Conservation (phyloP, 2,113 vertebrate genomes). For the Kryptolebias marmoratus region DNA sequence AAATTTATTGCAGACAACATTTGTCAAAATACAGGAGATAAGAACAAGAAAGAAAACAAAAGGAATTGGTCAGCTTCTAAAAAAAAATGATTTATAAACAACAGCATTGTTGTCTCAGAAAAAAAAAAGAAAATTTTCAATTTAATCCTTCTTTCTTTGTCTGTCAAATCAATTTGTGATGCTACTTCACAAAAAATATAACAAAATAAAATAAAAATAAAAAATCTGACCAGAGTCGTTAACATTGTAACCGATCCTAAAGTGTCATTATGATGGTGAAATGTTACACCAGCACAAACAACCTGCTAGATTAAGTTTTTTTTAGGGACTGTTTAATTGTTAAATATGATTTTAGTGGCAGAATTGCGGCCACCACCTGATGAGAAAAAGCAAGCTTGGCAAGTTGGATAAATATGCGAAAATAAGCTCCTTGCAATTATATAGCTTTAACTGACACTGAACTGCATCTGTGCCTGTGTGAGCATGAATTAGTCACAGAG, state of each 20-base stretch:
- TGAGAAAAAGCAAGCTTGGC: constrained; percentile 48
- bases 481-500: not conserved
- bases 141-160: not conserved
- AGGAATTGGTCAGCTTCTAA: constrained; percentile 28
- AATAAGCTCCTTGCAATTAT: constrained; percentile 63
- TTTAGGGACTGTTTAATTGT: constrained; percentile 55
- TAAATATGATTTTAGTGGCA: constrained; percentile 72
- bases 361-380: constrained; percentile 38
- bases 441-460: constrained; percentile 40
- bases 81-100: constrained; percentile 31
- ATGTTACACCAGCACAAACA: constrained; percentile 10
- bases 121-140: not conserved
- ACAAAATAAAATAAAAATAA: not conserved
- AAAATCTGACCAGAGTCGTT: not conserved
- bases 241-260: not conserved
- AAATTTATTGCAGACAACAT: constrained; percentile 32
- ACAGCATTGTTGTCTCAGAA: not conserved
- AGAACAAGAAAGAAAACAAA: constrained; percentile 5
- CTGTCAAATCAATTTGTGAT: no score
- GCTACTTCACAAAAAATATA: no score
- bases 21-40: constrained; percentile 32
- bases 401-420: constrained; percentile 47
- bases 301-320: constrained; percentile 32
- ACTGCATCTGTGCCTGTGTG: constrained; percentile 23
- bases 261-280: no score